A percentile compares a stretch with the other conserved stretches of the same genome.
phyloP scores from a whole-genome alignment of 2,113 vertebrate genomes.

The Alectura lathami region DNA sequence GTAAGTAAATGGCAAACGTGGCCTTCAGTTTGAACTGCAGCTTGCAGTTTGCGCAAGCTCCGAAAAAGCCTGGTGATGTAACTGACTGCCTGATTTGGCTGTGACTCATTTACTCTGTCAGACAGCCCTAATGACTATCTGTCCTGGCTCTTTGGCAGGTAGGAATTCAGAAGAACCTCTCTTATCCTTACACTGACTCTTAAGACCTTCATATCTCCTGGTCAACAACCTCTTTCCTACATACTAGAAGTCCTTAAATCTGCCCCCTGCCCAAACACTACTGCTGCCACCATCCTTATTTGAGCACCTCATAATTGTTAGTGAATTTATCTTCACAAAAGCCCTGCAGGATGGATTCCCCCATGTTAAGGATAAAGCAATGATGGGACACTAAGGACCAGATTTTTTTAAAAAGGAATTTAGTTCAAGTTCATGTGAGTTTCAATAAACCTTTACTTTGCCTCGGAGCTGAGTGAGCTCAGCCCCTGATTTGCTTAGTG shows the following conservation, averaged over 20 bases:
- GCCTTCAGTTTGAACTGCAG: background rate
- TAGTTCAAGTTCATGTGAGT: background rate
- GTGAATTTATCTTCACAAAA: background rate
- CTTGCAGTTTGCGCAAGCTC: background rate
- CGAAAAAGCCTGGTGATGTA: background rate
- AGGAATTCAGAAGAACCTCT: background rate
- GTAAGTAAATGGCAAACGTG: background rate
- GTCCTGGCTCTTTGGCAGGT: background rate
- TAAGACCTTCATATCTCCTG: background rate
- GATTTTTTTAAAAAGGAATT: background rate
- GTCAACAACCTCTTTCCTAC: rapidly evolving
- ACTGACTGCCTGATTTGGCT: constrained; percentile 7
- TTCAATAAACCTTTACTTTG: constrained; percentile 14
- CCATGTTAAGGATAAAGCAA: background rate
- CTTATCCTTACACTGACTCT: background rate
- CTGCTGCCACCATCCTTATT: background rate
- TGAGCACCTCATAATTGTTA: background rate
- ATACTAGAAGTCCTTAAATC: background rate
- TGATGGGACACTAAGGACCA: background rate
- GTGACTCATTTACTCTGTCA: constrained; percentile 3
- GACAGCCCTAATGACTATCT: constrained; percentile 5
- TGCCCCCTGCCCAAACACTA: background rate
- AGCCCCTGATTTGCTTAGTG: background rate
- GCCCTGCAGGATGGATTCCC: background rate
- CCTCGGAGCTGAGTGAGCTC: constrained; percentile 11